Conservation (phyloP, 1,140 invertebrate species). For the Apocrypta bakeri region DNA sequence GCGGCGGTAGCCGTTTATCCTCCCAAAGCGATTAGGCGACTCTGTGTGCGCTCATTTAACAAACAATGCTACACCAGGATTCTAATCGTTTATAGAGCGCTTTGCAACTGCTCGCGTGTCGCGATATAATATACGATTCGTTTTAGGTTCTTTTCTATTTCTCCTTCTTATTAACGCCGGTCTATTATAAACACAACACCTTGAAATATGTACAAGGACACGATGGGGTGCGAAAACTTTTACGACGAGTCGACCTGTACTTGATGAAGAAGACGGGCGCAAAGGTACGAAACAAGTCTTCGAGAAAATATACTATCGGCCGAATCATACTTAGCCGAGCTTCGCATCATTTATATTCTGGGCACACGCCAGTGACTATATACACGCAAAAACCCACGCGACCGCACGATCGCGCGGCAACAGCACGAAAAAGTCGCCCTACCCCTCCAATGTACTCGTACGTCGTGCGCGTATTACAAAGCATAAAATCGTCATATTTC, state of each 20-base stretch:
- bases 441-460: too few species aligned
- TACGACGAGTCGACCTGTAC: too few species aligned
- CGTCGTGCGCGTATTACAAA: conserved; percentile 25
- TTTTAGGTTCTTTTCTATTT: too few species aligned
- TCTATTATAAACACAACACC: too few species aligned
- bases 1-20: conserved; percentile 1
- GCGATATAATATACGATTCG: too few species aligned
- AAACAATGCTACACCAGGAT: too few species aligned
- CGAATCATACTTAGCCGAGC: conserved; percentile 21
- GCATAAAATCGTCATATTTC: conserved; percentile 44
- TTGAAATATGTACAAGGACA: too few species aligned
- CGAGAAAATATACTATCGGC: not conserved
- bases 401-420: not conserved
- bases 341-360: conserved; percentile 19
- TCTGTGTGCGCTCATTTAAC: not conserved
- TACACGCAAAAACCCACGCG: not conserved
- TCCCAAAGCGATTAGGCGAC: not conserved
- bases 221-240: too few species aligned
- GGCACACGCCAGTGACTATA: not conserved
- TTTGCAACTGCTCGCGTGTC: too few species aligned
- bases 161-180: too few species aligned
- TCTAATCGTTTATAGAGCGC: too few species aligned
- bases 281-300: not conserved
- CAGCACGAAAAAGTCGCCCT: not conserved
- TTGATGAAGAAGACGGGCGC: too few species aligned